Evolutionary conservation across 1,140 invertebrate genomes (phyloP), one percentile per base, ranked within the genome.

Genomic region (Maniola jurtina): DNA sequence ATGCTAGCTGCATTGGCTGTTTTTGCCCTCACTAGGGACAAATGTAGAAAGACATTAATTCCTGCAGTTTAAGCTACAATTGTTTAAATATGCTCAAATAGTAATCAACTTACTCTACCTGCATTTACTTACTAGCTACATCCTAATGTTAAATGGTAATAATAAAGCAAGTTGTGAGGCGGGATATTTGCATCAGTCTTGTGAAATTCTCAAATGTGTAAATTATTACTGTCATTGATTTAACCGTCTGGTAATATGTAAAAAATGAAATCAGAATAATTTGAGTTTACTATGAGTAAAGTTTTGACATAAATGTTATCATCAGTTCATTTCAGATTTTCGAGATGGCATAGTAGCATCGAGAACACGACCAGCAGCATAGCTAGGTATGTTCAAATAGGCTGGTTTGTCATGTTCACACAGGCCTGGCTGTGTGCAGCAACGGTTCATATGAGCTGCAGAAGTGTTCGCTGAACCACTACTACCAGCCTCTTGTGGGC

Each of bases 101-200:
- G 72, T 71, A 69, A 73, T 61, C 63, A 70, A 66, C 78, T 82
- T 83, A 86, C 52, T 72, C 78, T 81, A 80, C 64, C 64, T 75
- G 72, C 78, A 74, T 79, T 81, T 81, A 77, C 77, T 80, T 84
- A 86, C 76, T 72, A 80, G 71, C 79, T 90, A 88, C 83, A 84
- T 63, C 73, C 79, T 88, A 86, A 81, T 77, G 86, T 84, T 86
- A 86, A 84, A 87, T 90, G 86, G 86, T 90, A 88, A 89, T 88
- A 85, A 89, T 90, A 90, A 90, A 90, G 87, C 88, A 90, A 90
- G 87, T 90, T 81, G 86, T 89, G 87, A 90, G 88, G 88, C 87
- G 88, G 88, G 88, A 90, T 84, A 90, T 90, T 90, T 89, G 88
- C 86, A 90, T 90, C 88, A 90, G 88, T 90, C 88, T 90, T 90